phyloP scores from a whole-genome alignment of 2,888 invertebrate species.

The Phaedon cochleariae region DNA sequence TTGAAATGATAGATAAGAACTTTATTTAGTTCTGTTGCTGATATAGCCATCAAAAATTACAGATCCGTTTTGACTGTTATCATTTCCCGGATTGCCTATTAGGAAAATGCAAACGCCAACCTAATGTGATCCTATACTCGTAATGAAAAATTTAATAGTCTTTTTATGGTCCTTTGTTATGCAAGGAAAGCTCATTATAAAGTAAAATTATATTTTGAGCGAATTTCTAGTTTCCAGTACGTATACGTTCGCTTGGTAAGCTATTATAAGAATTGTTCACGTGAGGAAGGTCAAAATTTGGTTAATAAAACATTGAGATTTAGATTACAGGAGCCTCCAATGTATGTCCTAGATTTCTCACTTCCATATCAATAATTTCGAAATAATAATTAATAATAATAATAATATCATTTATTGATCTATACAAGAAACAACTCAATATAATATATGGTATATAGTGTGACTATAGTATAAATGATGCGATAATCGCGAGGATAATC shows the following conservation, averaged over 20 bases:
- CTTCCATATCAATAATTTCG: too few species aligned
- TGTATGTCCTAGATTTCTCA: too few species aligned
- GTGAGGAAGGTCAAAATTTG: background rate
- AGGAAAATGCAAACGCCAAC: background rate
- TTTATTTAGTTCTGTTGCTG: background rate
- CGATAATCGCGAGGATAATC: too few species aligned
- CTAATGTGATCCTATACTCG: background rate
- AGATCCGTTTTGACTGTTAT: background rate
- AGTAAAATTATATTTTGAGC: background rate
- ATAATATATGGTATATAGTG: too few species aligned
- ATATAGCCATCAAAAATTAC: background rate
- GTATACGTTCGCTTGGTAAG: background rate
- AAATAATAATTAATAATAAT: too few species aligned
- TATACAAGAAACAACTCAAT: too few species aligned
- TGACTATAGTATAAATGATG: too few species aligned
- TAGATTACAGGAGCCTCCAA: too few species aligned
- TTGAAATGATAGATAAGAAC: too few species aligned
- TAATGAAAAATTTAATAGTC: slow-evolving; percentile 3
- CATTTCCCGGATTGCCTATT: slow-evolving; percentile 9
- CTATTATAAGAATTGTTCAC: background rate
- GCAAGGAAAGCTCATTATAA: slow-evolving; percentile 11
- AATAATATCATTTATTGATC: too few species aligned
- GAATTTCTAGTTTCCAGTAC: background rate
- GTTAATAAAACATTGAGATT: too few species aligned
- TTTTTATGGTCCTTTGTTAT: background rate